Conservation (phyloP, 2,113 vertebrate genomes). For the Clarias macrocephalus region DNA sequence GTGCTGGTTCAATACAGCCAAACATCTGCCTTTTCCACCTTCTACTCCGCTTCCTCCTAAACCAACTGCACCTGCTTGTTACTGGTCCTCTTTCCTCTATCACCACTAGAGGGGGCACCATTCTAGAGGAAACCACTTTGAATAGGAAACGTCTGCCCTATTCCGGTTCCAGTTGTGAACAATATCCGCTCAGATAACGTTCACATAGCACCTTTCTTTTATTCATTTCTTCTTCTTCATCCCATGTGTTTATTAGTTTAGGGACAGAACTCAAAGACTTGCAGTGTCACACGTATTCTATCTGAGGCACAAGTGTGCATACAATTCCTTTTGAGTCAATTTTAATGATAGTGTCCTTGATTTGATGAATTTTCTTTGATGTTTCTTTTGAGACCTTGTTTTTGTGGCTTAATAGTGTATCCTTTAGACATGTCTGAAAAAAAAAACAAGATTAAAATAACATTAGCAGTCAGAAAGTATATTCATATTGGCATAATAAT, state of each 20-base stretch:
- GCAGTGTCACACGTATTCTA: slow-evolving; percentile 43
- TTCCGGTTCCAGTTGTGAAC: background rate
- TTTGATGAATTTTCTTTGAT: slow-evolving; percentile 23
- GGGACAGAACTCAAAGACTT: background rate
- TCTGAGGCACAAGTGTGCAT: slow-evolving; percentile 10
- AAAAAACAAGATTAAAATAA: slow-evolving; percentile 10
- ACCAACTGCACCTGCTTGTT: no score
- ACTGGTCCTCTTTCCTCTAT: background rate
- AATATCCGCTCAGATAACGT: background rate
- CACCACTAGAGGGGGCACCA: background rate
- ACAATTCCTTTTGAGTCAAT: slow-evolving; percentile 35
- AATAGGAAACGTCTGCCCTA: no score
- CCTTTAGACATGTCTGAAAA: slow-evolving; percentile 59
- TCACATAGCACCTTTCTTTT: background rate
- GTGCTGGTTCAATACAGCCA: background rate
- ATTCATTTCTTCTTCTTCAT: background rate
- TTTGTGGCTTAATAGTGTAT: slow-evolving; percentile 45
- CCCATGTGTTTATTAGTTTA: background rate
- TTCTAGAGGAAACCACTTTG: background rate
- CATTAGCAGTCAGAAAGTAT: background rate
- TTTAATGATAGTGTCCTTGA: slow-evolving; percentile 11
- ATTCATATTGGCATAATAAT: background rate
- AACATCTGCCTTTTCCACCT: background rate
- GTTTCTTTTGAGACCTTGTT: slow-evolving; percentile 30
- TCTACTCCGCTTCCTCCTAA: no score